phyloP scores from a whole-genome alignment of 2,113 vertebrate genomes.

The Formicarius rufipectus region DNA sequence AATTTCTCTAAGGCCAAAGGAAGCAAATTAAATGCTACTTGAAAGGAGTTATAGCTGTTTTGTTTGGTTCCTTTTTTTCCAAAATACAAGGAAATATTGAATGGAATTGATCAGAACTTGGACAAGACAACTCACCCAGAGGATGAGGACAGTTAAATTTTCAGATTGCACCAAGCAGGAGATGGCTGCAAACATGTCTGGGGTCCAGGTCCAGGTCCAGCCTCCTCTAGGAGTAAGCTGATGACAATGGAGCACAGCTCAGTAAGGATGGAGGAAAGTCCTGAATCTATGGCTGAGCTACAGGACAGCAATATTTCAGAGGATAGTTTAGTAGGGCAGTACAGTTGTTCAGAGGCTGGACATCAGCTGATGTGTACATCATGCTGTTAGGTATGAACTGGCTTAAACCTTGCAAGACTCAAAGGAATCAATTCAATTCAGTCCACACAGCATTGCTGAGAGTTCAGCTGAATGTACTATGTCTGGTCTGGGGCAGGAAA shows the following conservation, averaged over 20 bases:
- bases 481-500: background rate
- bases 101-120: background rate
- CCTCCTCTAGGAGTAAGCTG: background rate
- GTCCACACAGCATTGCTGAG: background rate
- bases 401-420: background rate
- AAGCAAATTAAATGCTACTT: background rate
- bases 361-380: background rate
- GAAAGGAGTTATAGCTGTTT: background rate
- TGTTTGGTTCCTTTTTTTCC: background rate
- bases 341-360: background rate
- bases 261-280: background rate
- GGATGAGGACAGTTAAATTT: background rate
- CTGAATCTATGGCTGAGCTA: background rate
- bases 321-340: background rate
- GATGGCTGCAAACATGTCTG: background rate
- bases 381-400: background rate
- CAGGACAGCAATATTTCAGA: background rate
- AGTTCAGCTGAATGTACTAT: background rate
- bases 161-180: background rate
- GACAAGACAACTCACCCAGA: background rate
- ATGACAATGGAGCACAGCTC: background rate
- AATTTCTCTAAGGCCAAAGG: background rate
- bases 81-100: background rate
- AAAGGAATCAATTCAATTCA: background rate
- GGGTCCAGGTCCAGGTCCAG: background rate